Conservation (phyloP, 2,888 invertebrate genomes). For the Boloria selene region DNA sequence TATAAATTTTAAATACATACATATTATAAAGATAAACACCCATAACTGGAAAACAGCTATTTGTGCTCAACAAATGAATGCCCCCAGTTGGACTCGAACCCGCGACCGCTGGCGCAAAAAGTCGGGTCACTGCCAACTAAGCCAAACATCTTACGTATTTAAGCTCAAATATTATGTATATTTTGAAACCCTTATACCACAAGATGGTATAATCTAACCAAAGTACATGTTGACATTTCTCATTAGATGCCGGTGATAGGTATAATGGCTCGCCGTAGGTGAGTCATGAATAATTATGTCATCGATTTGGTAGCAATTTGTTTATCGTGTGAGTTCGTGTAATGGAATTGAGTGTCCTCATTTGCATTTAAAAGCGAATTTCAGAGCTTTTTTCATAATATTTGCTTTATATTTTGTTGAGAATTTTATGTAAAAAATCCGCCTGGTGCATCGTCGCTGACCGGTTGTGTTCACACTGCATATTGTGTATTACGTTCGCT, state of each 20-base stretch:
- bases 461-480: too few species aligned
- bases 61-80: too few species aligned
- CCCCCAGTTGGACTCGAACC: too few species aligned
- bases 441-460: too few species aligned
- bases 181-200: constrained; percentile 1
- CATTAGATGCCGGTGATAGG: constrained; percentile 18
- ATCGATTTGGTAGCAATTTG: constrained; percentile 22
- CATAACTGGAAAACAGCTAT: too few species aligned
- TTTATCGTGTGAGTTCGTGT: constrained; percentile 7
- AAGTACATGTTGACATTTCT: constrained; percentile 17
- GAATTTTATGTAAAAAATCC: not conserved
- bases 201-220: constrained; percentile 9
- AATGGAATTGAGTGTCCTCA: constrained; percentile 10
- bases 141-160: too few species aligned
- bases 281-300: constrained; percentile 19
- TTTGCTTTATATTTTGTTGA: not conserved
- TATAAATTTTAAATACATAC: too few species aligned
- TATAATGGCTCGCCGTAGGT: constrained; percentile 14
- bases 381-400: not conserved
- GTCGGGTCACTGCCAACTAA: too few species aligned
- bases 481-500: too few species aligned
- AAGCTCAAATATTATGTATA: not conserved
- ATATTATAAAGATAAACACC: too few species aligned
- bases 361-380: constrained; percentile 5
- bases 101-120: too few species aligned